phyloP scores from a whole-genome alignment of 2,888 invertebrate genomes.

The Athalia rosae region DNA sequence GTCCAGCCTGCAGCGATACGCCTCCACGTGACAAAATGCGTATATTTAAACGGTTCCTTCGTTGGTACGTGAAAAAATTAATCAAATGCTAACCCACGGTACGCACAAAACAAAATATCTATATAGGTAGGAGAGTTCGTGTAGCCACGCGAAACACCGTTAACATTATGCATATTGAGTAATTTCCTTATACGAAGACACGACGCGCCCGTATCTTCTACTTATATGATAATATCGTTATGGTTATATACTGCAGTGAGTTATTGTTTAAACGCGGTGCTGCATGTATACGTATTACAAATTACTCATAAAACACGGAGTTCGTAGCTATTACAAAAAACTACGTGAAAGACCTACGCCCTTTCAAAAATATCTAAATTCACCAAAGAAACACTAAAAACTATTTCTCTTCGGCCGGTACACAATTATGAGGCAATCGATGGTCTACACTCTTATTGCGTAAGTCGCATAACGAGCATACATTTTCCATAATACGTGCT shows the following conservation, averaged over 20 bases:
- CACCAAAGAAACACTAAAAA: constrained; percentile 4
- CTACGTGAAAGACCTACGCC: background rate
- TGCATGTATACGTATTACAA: background rate
- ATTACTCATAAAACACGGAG: background rate
- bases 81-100: background rate
- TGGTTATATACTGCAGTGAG: background rate
- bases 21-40: constrained; percentile 34
- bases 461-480: background rate
- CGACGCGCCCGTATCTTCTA: background rate
- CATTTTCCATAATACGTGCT: background rate
- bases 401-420: constrained; percentile 20
- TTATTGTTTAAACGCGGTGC: background rate
- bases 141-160: constrained; percentile 46
- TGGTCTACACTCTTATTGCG: background rate
- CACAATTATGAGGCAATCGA: constrained; percentile 8
- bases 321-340: background rate
- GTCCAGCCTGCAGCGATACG: background rate
- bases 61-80: constrained; percentile 36
- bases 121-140: constrained; percentile 9
- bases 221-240: background rate
- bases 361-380: background rate
- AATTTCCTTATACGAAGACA: constrained; percentile 19
- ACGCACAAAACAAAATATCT: constrained; percentile 1
- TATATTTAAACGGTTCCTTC: constrained; percentile 25
- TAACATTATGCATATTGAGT: constrained; percentile 32